A percentile compares a stretch with the other conserved stretches of the same genome.
Conservation (phyloP, 2,888 invertebrate genomes). For the Boloria euphrosyne region DNA sequence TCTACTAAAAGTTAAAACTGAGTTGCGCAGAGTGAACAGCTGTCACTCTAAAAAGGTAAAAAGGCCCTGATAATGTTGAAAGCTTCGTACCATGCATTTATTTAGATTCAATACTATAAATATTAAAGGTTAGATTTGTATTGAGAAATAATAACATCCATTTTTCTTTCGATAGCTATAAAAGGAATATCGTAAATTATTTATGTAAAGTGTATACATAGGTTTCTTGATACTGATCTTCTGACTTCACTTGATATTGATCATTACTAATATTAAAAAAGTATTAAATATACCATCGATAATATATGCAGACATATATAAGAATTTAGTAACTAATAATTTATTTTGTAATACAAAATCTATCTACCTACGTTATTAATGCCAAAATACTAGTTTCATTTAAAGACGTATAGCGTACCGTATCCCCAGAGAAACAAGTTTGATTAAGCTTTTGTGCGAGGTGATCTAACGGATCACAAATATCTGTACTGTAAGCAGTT, state of each 20-base stretch:
- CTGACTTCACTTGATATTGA: too few relatives aligned
- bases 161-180: too few relatives aligned
- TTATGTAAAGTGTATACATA: too few relatives aligned
- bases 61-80: constrained; percentile 38
- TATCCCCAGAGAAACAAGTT: background rate
- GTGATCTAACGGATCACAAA: background rate
- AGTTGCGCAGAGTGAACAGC: constrained; percentile 38
- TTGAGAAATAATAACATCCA: too few relatives aligned
- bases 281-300: too few relatives aligned
- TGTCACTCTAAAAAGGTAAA: constrained; percentile 37
- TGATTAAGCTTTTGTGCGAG: background rate
- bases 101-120: background rate
- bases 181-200: too few relatives aligned
- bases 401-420: background rate
- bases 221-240: too few relatives aligned
- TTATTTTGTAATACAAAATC: too few relatives aligned
- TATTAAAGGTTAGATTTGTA: background rate
- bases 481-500: background rate
- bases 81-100: background rate
- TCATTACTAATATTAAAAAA: too few relatives aligned
- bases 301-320: too few relatives aligned
- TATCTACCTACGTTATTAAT: too few relatives aligned
- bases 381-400: background rate
- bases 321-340: too few relatives aligned
- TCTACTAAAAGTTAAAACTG: constrained; percentile 39